Base-by-base conservation (phyloP, 2,113 vertebrate genomes). In the Apus apus region DNA sequence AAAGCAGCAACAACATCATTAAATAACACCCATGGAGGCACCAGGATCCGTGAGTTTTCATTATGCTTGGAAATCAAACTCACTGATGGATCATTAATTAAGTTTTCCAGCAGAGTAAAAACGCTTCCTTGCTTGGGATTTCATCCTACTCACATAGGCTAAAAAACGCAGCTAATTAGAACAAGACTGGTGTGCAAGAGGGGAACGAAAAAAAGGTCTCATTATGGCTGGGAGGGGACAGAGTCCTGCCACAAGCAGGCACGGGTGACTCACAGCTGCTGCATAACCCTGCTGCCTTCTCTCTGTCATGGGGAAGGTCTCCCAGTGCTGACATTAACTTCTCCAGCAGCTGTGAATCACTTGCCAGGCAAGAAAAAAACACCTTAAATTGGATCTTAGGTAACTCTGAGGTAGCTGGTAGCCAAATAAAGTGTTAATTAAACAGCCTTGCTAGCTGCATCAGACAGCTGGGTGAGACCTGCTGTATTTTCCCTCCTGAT, bases 81-180 rank as follows among this genome's bases (percentile, higher is more conserved):
- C 93, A 48, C 85, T 21, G 57, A 62, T 30, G 68, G 68, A 78
- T 40, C 48, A 16, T 88, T 93, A 82, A 93, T 93, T 61, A 79
- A 57, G 30, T 68, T 80, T 94, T 90, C 72, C 76, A 81, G 71
- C 77, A 73, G 61, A 58, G 71, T 46, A 45, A 82, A 95, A 68
- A 26, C 5, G 8, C 6, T 76, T 83, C 34, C 40, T 77, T 67
- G 66, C 77, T 62, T 54, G 64, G 65, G 81, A 82, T 87, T 77
- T 88, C 53, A n/a, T 71, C 62, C 50, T 43, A 30, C 51, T 80
- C 34, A 6, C 40, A 12, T 46, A 83, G 71, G 82, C 77, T 76
- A 71, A 82, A 95, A 95, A 89, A 74, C 15, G 53, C 67, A 83
- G 91, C 87, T 87, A 77, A 89, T 94, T 93, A 83, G 68, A 92